A percentile compares a stretch with the other conserved stretches of the same genome.
phyloP scores from a whole-genome alignment of 2,113 vertebrate species.

The Scalopus aquaticus region DNA sequence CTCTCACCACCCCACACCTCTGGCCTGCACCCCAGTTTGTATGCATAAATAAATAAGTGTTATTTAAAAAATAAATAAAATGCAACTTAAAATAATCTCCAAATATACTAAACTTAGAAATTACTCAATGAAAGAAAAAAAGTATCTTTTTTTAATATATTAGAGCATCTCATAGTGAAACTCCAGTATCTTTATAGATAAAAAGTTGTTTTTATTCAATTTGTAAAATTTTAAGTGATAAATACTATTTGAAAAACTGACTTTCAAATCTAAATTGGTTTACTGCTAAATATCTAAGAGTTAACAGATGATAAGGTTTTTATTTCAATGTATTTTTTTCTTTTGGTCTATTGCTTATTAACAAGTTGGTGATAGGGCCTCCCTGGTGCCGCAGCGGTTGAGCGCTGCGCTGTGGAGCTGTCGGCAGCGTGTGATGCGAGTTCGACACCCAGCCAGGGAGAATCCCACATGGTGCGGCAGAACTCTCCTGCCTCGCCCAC shows the following conservation, averaged over 20 bases:
- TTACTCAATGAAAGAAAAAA: background rate
- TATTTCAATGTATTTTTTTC: conserved; percentile 11
- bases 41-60: too few relatives aligned
- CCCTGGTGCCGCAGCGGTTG: too few relatives aligned
- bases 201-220: conserved; percentile 26
- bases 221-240: conserved; percentile 25
- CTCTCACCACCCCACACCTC: too few relatives aligned
- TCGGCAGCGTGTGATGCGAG: too few relatives aligned
- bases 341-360: background rate
- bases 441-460: too few relatives aligned
- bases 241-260: conserved; percentile 21
- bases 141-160: background rate
- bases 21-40: too few relatives aligned
- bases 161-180: background rate
- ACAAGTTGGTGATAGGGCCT: too few relatives aligned
- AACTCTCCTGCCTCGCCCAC: too few relatives aligned
- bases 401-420: too few relatives aligned
- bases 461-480: too few relatives aligned
- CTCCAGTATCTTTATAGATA: background rate
- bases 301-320: background rate
- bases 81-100: background rate
- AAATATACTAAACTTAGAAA: conserved; percentile 26
- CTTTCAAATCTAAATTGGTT: background rate
- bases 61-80: too few relatives aligned
- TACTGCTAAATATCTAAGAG: background rate